Evolutionary conservation across 2,113 vertebrate genomes (phyloP).

Genomic region (Odontophorus gujanensis): DNA sequence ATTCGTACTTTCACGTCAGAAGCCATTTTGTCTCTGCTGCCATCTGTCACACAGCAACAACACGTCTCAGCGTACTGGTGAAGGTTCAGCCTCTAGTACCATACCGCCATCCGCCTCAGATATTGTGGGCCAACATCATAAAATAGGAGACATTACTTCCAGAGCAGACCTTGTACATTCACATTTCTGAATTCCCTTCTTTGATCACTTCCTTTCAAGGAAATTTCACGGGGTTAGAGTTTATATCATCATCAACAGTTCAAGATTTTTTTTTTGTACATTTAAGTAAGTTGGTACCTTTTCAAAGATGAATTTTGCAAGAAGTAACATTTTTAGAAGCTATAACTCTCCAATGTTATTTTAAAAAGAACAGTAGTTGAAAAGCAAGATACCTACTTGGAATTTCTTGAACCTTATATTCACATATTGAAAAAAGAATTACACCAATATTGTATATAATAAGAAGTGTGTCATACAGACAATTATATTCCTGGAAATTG

Average conservation of each 20-base stretch:
- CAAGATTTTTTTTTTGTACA: rapidly evolving
- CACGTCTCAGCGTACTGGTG: not conserved
- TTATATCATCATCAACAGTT: not conserved
- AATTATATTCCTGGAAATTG: not conserved
- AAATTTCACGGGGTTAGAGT: not conserved
- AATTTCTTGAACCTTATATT: not conserved
- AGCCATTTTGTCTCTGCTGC: too few relatives aligned
- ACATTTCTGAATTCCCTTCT: not conserved
- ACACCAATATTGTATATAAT: not conserved
- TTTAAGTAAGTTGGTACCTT: not conserved
- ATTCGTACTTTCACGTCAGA: not conserved
- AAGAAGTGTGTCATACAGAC: not conserved
- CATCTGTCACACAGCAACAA: not conserved
- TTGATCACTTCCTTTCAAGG: not conserved
- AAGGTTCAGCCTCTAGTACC: not conserved
- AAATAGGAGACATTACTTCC: not conserved
- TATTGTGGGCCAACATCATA: not conserved
- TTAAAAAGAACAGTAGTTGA: not conserved
- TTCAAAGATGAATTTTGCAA: not conserved
- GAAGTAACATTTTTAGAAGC: not conserved
- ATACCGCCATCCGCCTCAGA: not conserved
- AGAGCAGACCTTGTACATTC: not conserved
- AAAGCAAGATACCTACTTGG: not conserved
- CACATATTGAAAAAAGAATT: rapidly evolving
- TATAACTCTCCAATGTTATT: not conserved